Base-by-base conservation (phyloP, 2,888 invertebrate species). In the Papilio protenor region DNA sequence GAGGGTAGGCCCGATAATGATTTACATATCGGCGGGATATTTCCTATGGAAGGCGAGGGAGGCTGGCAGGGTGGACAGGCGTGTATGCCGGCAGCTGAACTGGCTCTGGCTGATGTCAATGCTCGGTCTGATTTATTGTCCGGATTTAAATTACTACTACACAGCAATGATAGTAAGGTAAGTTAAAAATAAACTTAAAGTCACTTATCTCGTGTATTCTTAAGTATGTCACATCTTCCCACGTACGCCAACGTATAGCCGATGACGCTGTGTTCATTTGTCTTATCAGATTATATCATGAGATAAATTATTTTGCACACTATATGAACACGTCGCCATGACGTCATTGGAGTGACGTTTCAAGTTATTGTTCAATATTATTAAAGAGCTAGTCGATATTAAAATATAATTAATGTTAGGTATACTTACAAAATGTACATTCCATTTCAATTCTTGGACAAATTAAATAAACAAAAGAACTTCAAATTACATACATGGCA, bases 21-120 rank as follows among this genome's bases (percentile, higher is more conserved):
- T 87, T 95, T 99, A 85, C 98, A 99, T 93, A 98, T 99, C 90
- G 99, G 99, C 77, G 99, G 99, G 76, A 99, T 99, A 87, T 99
- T 99, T 92, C 99, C 99, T 59, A 99, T 99, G 95, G 97, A 96
- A 77, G 99, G 98, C 73, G 97, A 98, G 87, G 98, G 99, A 74
- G 99, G 99, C 84, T 99, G 99, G 99, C 99, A 99, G 88, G 99
- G 99, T 55, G 99, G 99, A 6, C 98, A 98, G 96, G 99, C 99
- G 14, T 99, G 99, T 94, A 98, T 98, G 96, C 99, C 99, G 57
- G 99, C 99, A 69, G 99, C 99, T 79, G 96, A 98, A 89, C 96
- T 99, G 94, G 99, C 99, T 55, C 96, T 99, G 87, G 97, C 98
- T 86, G 99, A 99, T 94, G 99, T 99, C 83, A 99, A 99, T 95